Evolutionary conservation across 2,888 invertebrate genomes (phyloP).

Genomic region (Drosophila falleni): DNA sequence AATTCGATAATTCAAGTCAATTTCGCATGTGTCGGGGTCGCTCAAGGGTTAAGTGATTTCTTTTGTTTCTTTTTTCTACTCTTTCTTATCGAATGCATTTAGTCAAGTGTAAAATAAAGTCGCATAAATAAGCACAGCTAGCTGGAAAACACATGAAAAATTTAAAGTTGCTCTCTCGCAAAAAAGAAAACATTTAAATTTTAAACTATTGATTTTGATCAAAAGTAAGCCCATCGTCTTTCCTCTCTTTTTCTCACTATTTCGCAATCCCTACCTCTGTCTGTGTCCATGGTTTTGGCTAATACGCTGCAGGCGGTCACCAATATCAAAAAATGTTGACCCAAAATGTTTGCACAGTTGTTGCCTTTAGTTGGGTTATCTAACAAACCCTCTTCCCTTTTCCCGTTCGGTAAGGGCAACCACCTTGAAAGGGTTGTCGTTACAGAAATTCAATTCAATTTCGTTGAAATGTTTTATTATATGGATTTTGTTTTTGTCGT

Average conservation of each 20-base stretch:
- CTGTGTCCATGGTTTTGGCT: conserved; percentile 17
- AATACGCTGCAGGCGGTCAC: conserved; percentile 54
- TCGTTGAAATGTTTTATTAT: conserved; percentile 70
- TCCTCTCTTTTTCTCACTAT: neutral
- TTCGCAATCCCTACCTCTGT: neutral
- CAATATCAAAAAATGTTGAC: conserved; percentile 56
- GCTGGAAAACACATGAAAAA: conserved; percentile 42
- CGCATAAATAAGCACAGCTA: conserved; percentile 60
- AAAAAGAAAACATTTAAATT: conserved; percentile 33
- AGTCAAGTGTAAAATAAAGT: conserved; percentile 74
- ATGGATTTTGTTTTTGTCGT: conserved; percentile 52
- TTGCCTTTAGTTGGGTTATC: conserved; percentile 47
- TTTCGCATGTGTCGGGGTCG: conserved; percentile 76
- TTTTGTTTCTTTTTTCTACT: conserved; percentile 52
- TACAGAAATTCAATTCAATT: conserved; percentile 67
- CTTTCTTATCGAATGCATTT: conserved; percentile 41
- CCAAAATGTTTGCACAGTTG: conserved; percentile 60
- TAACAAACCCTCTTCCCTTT: conserved; percentile 17
- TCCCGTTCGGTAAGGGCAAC: neutral
- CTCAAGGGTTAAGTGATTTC: conserved; percentile 79
- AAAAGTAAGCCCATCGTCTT: conserved; percentile 5
- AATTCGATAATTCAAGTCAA: conserved; percentile 78
- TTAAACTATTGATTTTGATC: conserved; percentile 54
- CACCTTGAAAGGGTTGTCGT: conserved; percentile 68
- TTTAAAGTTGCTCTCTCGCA: conserved; percentile 39